Evolutionary conservation across 2,797 vertebrate genomes (phyloP).

Genomic region (Acanthis flammea): DNA sequence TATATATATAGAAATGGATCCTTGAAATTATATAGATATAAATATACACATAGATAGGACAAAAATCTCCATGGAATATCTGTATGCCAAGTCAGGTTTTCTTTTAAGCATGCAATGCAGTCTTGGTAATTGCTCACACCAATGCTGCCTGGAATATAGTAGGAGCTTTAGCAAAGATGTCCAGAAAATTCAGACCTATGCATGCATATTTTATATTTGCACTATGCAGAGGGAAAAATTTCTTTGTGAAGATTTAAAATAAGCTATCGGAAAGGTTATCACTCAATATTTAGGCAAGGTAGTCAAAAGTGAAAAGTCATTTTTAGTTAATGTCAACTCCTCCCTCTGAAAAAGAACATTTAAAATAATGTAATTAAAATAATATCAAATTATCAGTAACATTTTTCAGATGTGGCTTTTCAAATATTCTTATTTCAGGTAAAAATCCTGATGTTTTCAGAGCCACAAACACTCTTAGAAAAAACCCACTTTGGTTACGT

Average conservation of each 20-base stretch:
- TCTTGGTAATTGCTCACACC: not conserved
- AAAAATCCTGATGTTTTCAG: not conserved
- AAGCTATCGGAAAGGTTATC: not conserved
- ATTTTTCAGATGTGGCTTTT: not conserved
- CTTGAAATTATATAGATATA: not conserved
- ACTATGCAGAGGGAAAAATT: not conserved
- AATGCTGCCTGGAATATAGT: not conserved
- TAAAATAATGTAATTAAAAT: not conserved
- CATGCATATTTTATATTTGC: not conserved
- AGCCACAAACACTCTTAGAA: not conserved
- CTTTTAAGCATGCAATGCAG: not conserved
- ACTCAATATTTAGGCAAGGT: not conserved
- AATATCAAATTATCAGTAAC: not conserved
- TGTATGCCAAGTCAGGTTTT: not conserved
- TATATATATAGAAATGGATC: not conserved
- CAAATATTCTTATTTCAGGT: not conserved
- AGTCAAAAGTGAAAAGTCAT: not conserved
- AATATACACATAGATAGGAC: not conserved
- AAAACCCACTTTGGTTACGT: accelerated
- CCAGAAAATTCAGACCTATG: not conserved
- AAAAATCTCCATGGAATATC: not conserved
- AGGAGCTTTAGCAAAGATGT: not conserved
- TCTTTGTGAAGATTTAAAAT: not conserved
- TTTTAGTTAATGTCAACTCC: not conserved
- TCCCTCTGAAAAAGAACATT: not conserved